Base-by-base conservation (phyloP, 2,797 vertebrate genomes). In the Thunnus albacares region DNA sequence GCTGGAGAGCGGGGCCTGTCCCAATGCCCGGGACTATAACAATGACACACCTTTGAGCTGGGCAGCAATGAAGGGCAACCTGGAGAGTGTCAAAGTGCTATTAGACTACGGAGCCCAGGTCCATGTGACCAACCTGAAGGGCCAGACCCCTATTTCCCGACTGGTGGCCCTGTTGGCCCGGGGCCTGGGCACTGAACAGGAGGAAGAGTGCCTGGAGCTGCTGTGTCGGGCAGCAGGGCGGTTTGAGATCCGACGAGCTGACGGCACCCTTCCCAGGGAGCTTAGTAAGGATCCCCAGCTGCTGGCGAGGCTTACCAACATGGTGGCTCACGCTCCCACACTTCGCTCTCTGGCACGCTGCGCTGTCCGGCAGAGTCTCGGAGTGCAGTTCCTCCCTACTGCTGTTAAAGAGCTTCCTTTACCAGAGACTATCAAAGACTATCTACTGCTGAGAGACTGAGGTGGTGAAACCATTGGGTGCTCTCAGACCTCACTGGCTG, bases 51-150 rank as follows among this genome's bases (percentile, higher is more conserved):
- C 98, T 0, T 95, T 99, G 76, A 99, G 98, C 93, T 99, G 98
- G 98, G 98, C 98, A 0, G 98, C 97, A 65, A 98, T 98, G 97
- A 99, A 99, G 67, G 98, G 98, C 38, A 99, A 99, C 90, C 94
- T 99, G 61, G 98, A 99, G 85, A 99, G 98, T 0, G 96, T 99
- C 56, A 97, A 96, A 75, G 87, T 98, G 78, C 96, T 99, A 43
- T 95, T 99, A 68, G 97, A 99, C 84, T 98, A 97, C 0, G 98
- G 98, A 0, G 97, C 98, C 0, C 96, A 97, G 90, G 97, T 96
- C 8, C 94, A 97, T 8, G 97, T 98, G 85, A 96, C 96, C 78
- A 99, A 99, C 86, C 85, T 98, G 28, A 99, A 98, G 89, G 98
- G 98, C 38, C 98, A 99, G 85, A 98, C 95, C 9, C 98, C 98